Base-by-base conservation (phyloP, 2,888 invertebrate genomes). In the Brenthis daphne region DNA sequence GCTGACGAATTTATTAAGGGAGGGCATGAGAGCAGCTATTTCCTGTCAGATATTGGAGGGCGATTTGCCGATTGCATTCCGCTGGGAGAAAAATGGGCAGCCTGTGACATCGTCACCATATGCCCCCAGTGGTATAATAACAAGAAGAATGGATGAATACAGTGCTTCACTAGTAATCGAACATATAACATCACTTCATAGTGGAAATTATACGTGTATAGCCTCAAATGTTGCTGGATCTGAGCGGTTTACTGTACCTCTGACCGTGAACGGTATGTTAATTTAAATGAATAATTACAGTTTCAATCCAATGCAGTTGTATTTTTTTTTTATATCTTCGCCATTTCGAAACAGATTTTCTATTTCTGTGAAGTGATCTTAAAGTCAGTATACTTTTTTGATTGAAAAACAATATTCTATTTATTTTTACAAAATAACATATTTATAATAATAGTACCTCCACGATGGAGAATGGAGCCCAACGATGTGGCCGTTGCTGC, bases 21-120 rank as follows among this genome's bases (percentile, higher is more conserved):
- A 97, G 90, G 97, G 97, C 68, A 96, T 97, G 95, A 94, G 98
- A 77, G 97, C 97, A 48, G 97, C 97, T 71, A 97, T 98, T 83
- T 96, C 97, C 76, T 98, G 98, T 86, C 96, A 97, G 90, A 97
- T 98, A 84, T 94, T 97, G 84, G 97, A 98, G 90, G 98, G 98
- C 29, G 98, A 98, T 92, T 94, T 97, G 79, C 98, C 98, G 60
- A 96, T 98, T 77, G 96, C 96, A 76, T 97, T 98, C 90, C 95
- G 96, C 65, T 99, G 98, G 98, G 97, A 97, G 82, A 96, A 98
- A 87, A 97, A 98, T 85, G 97, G 96, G 58, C 96, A 96, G 82
- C 94, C 95, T 6, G 95, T 97, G 77, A 94, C 95, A 75, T 94
- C 94, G 78, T 94, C 95, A 6, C 95, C 94, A 64, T 93, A 92